Percentiles rank a stretch among this genome's conserved stretches.
These are phyloP conservation scores for Grammomys dolichurus DNA, from an alignment of 2,113 vertebrate species.

Conservation along the genomic window DNA sequence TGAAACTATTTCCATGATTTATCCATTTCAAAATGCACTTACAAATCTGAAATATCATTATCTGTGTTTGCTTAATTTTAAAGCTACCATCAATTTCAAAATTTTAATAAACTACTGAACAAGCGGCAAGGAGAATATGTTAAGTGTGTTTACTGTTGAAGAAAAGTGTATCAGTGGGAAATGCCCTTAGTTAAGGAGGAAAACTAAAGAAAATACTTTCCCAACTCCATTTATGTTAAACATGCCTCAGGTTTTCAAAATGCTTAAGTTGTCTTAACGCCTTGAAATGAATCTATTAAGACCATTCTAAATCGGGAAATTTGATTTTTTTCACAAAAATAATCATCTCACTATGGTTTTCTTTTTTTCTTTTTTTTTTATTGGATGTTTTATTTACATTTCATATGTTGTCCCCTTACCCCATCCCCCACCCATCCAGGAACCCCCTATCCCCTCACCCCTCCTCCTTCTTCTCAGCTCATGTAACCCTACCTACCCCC, in stretches of 20 bases:
- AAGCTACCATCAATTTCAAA: slow-evolving; percentile 65
- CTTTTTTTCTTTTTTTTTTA: too few species aligned
- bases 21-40: slow-evolving; percentile 63
- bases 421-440: too few species aligned
- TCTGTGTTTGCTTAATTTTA: slow-evolving; percentile 57
- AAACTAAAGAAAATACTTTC: slow-evolving; percentile 22
- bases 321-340: slow-evolving; percentile 27
- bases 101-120: slow-evolving; percentile 62
- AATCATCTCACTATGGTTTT: background rate
- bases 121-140: background rate
- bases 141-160: slow-evolving; percentile 31
- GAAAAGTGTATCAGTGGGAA: background rate
- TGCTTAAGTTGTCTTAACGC: slow-evolving; percentile 19
- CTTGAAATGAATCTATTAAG: background rate
- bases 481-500: too few species aligned
- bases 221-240: background rate
- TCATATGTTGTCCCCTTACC: too few species aligned
- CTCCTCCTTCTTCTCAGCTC: too few species aligned
- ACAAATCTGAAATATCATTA: slow-evolving; percentile 65
- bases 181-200: background rate
- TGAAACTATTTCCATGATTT: slow-evolving; percentile 64
- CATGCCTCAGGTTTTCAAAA: slow-evolving; percentile 54
- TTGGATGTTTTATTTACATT: too few species aligned
- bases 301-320: background rate
- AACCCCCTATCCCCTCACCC: too few species aligned